These are phyloP conservation scores for Andrena minutula DNA, from an alignment of 2,888 invertebrate species.

Conservation along the genomic window DNA sequence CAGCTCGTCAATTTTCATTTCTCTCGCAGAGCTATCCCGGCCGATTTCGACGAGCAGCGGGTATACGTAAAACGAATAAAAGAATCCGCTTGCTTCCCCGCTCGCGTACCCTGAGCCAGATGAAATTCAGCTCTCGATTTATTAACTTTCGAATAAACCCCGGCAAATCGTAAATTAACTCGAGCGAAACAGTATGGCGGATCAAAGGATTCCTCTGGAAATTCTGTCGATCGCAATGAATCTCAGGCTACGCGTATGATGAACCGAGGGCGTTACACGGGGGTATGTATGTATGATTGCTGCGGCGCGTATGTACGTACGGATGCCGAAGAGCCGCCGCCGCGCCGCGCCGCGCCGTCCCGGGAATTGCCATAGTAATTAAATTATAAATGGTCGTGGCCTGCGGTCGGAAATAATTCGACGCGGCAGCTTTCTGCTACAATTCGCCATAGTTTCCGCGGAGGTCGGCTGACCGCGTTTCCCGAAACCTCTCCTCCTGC, in stretches of 20 bases:
- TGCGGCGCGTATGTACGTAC: conserved; percentile 28
- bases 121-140: neutral
- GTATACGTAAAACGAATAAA: no score
- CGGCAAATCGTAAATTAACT: conserved; percentile 29
- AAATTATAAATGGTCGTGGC: conserved; percentile 81
- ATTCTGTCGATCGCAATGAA: conserved; percentile 40
- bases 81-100: neutral
- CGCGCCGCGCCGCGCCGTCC: conserved; percentile 34
- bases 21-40: no score
- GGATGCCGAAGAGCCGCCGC: conserved; percentile 64
- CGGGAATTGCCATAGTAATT: conserved; percentile 80
- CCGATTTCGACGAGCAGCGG: no score
- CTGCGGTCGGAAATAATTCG: conserved; percentile 83
- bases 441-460: conserved; percentile 76
- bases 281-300: conserved; percentile 45
- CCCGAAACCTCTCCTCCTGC: conserved; percentile 70
- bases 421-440: conserved; percentile 79
- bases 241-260: conserved; percentile 35
- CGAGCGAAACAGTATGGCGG: conserved; percentile 15
- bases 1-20: no score
- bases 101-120: neutral
- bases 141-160: conserved; percentile 30
- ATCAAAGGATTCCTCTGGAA: conserved; percentile 59
- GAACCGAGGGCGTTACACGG: conserved; percentile 37
- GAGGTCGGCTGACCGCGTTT: conserved; percentile 70